Percentiles rank a stretch among this genome's conserved stretches.
Evolutionary conservation across 2,888 invertebrate genomes (phyloP).

Genomic region (Morpho achilles): DNA sequence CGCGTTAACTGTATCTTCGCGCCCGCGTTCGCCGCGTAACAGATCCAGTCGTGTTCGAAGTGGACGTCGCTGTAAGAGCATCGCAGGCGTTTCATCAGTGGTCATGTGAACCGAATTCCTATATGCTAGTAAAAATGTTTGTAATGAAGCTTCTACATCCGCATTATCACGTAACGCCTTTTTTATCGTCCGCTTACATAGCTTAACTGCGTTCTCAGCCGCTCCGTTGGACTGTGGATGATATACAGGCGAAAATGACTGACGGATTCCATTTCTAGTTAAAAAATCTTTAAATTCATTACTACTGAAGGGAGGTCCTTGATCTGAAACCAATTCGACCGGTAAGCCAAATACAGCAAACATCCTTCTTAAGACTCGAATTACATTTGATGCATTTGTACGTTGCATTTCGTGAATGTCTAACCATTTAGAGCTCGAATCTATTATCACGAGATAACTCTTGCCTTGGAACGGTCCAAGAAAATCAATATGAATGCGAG

Average conservation of each 20-base stretch:
- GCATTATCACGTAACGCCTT: constrained; percentile 14
- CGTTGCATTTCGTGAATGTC: constrained; percentile 25
- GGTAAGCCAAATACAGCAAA: constrained; percentile 32
- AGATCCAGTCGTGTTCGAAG: no score
- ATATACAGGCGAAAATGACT: constrained; percentile 10
- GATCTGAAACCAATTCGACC: constrained; percentile 29
- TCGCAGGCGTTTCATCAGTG: not conserved
- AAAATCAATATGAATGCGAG: no score
- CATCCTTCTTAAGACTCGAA: constrained; percentile 21
- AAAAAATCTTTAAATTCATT: constrained; percentile 22
- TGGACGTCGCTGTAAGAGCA: not conserved
- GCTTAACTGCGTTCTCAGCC: constrained; percentile 14
- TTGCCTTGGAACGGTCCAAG: constrained; percentile 4
- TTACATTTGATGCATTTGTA: constrained; percentile 17
- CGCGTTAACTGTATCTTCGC: no score
- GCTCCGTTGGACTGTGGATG: constrained; percentile 30
- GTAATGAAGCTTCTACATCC: constrained; percentile 18
- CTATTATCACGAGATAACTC: constrained; percentile 27
- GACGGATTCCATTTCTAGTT: not conserved
- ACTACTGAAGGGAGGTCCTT: constrained; percentile 31
- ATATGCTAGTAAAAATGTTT: not conserved
- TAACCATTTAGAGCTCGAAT: constrained; percentile 31
- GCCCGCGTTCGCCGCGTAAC: no score
- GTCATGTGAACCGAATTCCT: not conserved
- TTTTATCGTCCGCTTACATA: constrained; percentile 28